Conservation (phyloP, 2,797 vertebrate species). For the Tapirus indicus region DNA sequence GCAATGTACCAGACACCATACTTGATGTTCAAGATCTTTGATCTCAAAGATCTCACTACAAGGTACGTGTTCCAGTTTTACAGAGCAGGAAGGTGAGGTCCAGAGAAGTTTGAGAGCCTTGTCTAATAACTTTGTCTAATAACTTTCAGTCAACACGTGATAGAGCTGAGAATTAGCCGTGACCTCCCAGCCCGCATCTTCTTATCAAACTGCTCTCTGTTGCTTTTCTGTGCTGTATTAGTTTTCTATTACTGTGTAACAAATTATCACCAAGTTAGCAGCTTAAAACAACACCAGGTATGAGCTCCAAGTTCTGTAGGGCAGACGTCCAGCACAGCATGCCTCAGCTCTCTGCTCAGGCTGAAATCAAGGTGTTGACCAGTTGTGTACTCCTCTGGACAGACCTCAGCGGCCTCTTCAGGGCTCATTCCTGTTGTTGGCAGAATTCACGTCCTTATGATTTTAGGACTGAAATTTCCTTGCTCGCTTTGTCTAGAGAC, state of each 20-base stretch:
- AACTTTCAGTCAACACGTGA: not conserved
- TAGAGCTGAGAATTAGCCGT: not conserved
- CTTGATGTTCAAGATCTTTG: not conserved
- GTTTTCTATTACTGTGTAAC: not conserved
- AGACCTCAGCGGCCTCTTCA: not conserved
- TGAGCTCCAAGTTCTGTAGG: not conserved
- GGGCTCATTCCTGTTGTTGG: not conserved
- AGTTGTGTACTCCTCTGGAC: fast-evolving
- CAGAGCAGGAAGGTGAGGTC: not conserved
- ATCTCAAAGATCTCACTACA: not conserved
- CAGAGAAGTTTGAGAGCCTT: not conserved
- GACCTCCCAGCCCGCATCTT: not conserved
- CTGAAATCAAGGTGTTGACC: fast-evolving
- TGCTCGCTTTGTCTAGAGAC: not conserved
- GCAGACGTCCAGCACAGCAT: not conserved
- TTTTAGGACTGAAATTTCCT: not conserved
- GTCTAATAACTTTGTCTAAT: not conserved
- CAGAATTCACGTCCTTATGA: not conserved
- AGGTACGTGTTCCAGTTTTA: not conserved
- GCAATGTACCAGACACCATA: fast-evolving
- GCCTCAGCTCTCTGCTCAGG: not conserved
- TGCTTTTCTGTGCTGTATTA: not conserved
- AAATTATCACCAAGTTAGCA: not conserved
- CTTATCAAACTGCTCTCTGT: not conserved
- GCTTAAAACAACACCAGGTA: not conserved